Conservation (phyloP, 2,797 vertebrate species). For the Anolis apletophallus region DNA sequence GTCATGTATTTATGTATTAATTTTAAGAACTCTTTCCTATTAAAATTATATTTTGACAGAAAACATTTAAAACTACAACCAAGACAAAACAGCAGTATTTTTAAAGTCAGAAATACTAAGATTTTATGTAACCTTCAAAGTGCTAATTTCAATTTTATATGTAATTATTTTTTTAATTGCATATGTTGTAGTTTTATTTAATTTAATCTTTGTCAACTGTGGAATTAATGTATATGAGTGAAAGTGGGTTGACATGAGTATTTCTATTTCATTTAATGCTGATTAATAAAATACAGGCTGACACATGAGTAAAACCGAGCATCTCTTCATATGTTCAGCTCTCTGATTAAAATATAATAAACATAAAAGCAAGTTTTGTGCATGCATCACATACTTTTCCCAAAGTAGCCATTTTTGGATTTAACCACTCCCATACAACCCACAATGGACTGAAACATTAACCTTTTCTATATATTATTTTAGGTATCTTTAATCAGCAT, state of each 20-base stretch:
- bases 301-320: slow-evolving; percentile 60
- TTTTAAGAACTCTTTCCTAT: neutral
- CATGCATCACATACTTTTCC: slow-evolving; percentile 72
- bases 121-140: neutral
- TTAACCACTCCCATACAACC: slow-evolving; percentile 28
- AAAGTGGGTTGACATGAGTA: neutral
- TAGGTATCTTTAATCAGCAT: neutral
- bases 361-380: slow-evolving; percentile 64
- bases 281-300: neutral
- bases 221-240: neutral
- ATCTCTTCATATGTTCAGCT: slow-evolving; percentile 66
- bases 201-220: neutral
- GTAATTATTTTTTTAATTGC: neutral
- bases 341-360: neutral
- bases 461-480: slow-evolving; percentile 26
- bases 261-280: neutral
- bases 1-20: neutral
- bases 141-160: neutral
- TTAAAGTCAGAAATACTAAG: neutral
- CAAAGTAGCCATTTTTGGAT: slow-evolving; percentile 76
- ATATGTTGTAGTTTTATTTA: neutral
- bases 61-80: neutral
- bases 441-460: slow-evolving; percentile 72
- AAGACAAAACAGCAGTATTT: neutral
- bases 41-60: neutral